Evolutionary conservation across 2,797 vertebrate genomes (phyloP).

Genomic region (Lophotriccus pileatus): DNA sequence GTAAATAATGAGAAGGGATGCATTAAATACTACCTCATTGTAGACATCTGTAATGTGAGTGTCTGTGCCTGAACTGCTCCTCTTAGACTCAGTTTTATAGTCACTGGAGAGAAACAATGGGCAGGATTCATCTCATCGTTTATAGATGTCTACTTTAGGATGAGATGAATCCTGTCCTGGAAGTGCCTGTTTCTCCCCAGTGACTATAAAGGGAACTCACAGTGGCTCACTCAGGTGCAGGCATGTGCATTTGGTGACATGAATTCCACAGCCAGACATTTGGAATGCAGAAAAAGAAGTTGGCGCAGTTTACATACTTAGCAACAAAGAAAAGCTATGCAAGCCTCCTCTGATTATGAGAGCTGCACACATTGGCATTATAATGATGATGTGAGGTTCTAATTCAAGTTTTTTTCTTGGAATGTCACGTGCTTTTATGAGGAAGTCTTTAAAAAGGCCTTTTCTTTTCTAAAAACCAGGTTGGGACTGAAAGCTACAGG

Average conservation of each 20-base stretch:
- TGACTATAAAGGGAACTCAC: not conserved
- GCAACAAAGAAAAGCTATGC: not conserved
- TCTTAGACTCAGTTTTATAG: not conserved
- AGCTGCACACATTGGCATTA: not conserved
- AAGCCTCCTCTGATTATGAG: not conserved
- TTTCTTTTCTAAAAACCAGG: conserved; percentile 7
- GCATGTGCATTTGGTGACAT: not conserved
- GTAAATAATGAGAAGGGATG: conserved; percentile 49
- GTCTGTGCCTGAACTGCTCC: conserved; percentile 13
- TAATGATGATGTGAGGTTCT: not conserved
- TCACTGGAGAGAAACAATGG: not conserved
- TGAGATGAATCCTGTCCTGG: conserved; percentile 22
- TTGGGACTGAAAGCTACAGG: conserved; percentile 66
- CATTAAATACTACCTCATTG: conserved; percentile 13
- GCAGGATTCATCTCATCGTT: conserved; percentile 8
- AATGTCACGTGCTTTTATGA: fast-evolving
- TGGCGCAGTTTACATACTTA: not conserved
- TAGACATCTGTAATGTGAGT: not conserved
- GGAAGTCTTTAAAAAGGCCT: not conserved
- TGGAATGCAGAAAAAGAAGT: not conserved
- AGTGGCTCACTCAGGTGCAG: conserved; percentile 19
- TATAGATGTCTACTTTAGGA: not conserved
- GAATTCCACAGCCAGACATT: not conserved
- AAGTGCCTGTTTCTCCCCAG: not conserved
- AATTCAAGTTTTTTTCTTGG: not conserved